Evolutionary conservation across 1,140 invertebrate genomes (phyloP).

Genomic region (Lordiphosa mommai): DNA sequence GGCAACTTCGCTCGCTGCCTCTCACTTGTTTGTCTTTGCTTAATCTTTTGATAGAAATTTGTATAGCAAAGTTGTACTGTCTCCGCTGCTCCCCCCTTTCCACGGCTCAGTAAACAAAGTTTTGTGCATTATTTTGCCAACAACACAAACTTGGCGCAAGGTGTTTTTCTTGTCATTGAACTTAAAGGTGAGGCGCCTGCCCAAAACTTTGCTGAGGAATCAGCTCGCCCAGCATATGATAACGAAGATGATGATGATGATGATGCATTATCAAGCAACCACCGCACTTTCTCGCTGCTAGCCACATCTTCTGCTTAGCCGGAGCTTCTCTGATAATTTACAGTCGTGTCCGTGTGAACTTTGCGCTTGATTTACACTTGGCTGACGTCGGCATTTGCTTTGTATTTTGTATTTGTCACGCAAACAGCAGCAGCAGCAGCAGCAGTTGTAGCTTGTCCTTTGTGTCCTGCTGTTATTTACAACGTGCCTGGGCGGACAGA

Average conservation of each 20-base stretch:
- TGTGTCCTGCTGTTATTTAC: slow-evolving; percentile 63
- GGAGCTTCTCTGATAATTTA: slow-evolving; percentile 64
- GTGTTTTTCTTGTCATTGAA: slow-evolving; percentile 66
- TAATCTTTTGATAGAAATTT: slow-evolving; percentile 78
- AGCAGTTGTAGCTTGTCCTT: slow-evolving; percentile 21
- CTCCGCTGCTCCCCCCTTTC: slow-evolving; percentile 5
- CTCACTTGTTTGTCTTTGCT: slow-evolving; percentile 72
- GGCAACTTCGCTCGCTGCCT: slow-evolving; percentile 45
- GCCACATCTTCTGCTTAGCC: slow-evolving; percentile 49
- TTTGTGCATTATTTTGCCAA: slow-evolving; percentile 67
- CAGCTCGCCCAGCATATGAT: slow-evolving; percentile 31
- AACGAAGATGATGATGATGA: slow-evolving; percentile 15
- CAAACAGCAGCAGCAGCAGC: background rate
- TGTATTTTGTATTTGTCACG: slow-evolving; percentile 17
- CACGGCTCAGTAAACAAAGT: slow-evolving; percentile 41
- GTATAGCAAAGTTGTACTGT: slow-evolving; percentile 63
- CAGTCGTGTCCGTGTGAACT: slow-evolving; percentile 61
- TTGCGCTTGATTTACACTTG: slow-evolving; percentile 70
- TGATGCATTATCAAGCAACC: slow-evolving; percentile 28
- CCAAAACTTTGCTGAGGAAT: slow-evolving; percentile 37
- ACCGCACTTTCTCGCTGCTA: background rate
- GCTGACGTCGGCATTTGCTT: slow-evolving; percentile 65
- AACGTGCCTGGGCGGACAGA: slow-evolving; percentile 47
- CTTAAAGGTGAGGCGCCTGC: slow-evolving; percentile 42
- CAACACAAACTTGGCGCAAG: slow-evolving; percentile 52